Base-by-base conservation (phyloP, 2,113 vertebrate species). In the Anoplopoma fimbria region DNA sequence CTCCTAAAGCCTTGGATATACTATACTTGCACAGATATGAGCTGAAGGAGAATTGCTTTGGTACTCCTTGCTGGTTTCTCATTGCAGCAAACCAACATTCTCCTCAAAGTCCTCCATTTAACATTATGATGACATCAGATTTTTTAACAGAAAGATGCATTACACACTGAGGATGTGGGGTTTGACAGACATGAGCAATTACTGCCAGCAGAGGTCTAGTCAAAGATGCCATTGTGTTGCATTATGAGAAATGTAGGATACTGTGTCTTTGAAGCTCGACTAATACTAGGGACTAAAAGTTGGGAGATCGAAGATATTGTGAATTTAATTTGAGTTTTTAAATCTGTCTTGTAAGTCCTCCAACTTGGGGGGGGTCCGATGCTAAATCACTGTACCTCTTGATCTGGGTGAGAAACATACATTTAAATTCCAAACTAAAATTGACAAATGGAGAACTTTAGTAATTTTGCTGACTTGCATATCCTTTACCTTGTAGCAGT, bases 401-500 rank as follows among this genome's bases (percentile, higher is more conserved):
- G 57, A 60, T 60, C 29, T 60, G 27, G 15, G 29, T 4, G 14
- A 61, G 29, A 61, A 33, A 9, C 25, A 29, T 2, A 2, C n/a
- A n/a, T n/a, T n/a, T n/a, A 13, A 58, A 17, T 15, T n/a, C 53
- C 3, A 36, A 14, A 19, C 38, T 70, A 21, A 75, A 51, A n/a
- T 1, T 34, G 23, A 75, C 12, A 74, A 34, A 36, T 36, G 23
- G 40, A 62, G 21, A 68, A 31, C 42, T 68, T 68, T 1, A 9
- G n/a, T 27, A 27, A 65, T 10, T 27, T 40, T 42, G 63, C 36
- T 53, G 31, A 40, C 53, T 40, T 31, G 9, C 13, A 67, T 17
- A 9, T 34, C 62, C 4, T 70, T 82, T 91, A 96, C 95, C 95
- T 95, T 92, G 85, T 95, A 93, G 85, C 95, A 96, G 87, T 91